Evolutionary conservation across 2,113 vertebrate species (phyloP), one percentile per base, ranked within the genome.

Genomic region (Sorex araneus): DNA sequence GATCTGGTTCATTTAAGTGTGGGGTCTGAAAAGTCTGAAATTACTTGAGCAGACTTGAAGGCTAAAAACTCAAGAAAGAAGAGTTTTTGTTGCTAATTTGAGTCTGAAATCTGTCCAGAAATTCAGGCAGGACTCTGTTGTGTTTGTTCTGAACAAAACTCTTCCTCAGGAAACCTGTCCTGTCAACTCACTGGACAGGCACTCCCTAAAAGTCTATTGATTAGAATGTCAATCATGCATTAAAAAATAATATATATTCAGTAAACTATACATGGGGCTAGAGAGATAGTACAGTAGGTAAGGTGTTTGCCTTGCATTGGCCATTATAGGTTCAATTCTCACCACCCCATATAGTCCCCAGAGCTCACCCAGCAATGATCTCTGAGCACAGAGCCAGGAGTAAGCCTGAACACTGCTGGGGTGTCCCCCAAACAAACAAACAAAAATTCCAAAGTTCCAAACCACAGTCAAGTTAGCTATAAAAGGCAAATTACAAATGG

Each of bases 121-220:
- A 77, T 6, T 77, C 78, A 83, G 78, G 36, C 27, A 77, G 10
- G 36, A 77, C 27, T 84, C 45, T 71, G 8, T 12, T 70, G 13
- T 19, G 2, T 78, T 84, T 32, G 32, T 4, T 71, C 64, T 71
- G 21, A 9, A 82, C 19, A 28, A 27, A 40, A 54, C 57, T n/a
- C n/a, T 89, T 84, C 71, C 64, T 78, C 23, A 40, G n/a, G 85
- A 83, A 93, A 70, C n/a, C 36, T 88, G 34, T 36, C 13, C 36
- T 67, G 76, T 77, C 9, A 71, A 71, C 32, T 71, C 34, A 36
- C 9, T 78, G 36, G 34, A 84, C 40, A 27, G 47, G 15, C 50
- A 12, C 66, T 71, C 47, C n/a, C 57, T 84, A 8, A 32, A 84
- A 89, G n/a, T 21, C 32, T 78, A 69, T 30, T 64, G n/a, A 78